Base-by-base conservation (phyloP, 2,113 vertebrate species). In the Anthoscopus minutus region DNA sequence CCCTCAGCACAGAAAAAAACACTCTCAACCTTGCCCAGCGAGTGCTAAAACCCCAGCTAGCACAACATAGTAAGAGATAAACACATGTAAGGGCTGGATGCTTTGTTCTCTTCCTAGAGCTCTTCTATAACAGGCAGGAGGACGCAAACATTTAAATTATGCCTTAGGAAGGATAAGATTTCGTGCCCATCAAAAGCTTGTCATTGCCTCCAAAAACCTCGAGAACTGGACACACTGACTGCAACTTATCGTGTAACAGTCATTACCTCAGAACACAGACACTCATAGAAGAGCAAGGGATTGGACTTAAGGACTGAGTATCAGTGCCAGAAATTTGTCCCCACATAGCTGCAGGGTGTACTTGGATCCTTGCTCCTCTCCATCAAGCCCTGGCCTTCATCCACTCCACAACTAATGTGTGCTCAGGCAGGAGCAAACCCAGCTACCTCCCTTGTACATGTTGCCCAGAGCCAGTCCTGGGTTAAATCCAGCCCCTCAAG, bases 331-430 rank as follows among this genome's bases (percentile, higher is more conserved):
- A 61, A 33, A 42, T 35, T 40, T 38, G n/a, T 17, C 25, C 67
- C 45, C 62, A 45, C 1, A 31, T 0, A 61, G 47, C 58, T 40
- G 42, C n/a, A 21, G 8, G 6, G 27, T 4, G 50, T 12, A 9
- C 48, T 7, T 11, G 24, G 42, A 81, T 42, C 50, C 33, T 13
- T n/a, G 33, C 20, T 69, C 5, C 30, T n/a, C 83, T 40, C 61
- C 51, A 5, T 1, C 37, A 25, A 50, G 15, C 0, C 0, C 0
- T 20, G n/a, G 18, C 48, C 86, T 53, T 57, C 88, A 40, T 3
- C 53, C 42, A 9, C 30, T 5, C 35, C 48, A 27, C 21, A 15
- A 3, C 31, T 9, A 1, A 2, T 5, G n/a, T 4, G 35, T 7
- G 42, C 50, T 35, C 54, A 35, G 58, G 62, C 23, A 72, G 45